A percentile compares a stretch with the other conserved stretches of the same genome.
Conservation (phyloP, 2,113 vertebrate genomes). For the Zosterops borbonicus region DNA sequence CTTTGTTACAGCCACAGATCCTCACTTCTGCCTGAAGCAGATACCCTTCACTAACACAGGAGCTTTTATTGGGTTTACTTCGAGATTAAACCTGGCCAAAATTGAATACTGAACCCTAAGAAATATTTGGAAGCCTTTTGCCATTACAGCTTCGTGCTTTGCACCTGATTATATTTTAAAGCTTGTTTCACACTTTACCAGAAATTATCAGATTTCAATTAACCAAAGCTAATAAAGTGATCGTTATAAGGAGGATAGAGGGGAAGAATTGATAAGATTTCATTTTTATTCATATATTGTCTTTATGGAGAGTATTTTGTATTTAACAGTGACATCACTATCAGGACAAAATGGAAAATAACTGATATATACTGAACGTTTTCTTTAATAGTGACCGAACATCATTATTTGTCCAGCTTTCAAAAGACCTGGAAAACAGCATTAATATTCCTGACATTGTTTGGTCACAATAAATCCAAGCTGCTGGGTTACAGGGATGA, state of each 20-base stretch:
- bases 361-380: background rate
- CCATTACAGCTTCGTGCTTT: background rate
- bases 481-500: background rate
- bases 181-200: background rate
- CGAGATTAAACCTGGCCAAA: background rate
- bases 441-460: background rate
- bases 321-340: background rate
- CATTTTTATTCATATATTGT: background rate
- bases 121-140: background rate
- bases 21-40: background rate
- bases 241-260: fast-evolving
- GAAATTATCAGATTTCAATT: background rate
- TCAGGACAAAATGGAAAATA: background rate
- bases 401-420: background rate
- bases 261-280: background rate
- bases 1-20: background rate
- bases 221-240: background rate
- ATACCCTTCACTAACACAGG: background rate
- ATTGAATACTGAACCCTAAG: background rate
- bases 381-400: background rate
- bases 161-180: background rate
- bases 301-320: background rate
- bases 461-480: background rate
- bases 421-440: background rate
- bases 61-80: background rate